Conservation (phyloP, 2,888 invertebrate species). For the Polietes domitor region DNA sequence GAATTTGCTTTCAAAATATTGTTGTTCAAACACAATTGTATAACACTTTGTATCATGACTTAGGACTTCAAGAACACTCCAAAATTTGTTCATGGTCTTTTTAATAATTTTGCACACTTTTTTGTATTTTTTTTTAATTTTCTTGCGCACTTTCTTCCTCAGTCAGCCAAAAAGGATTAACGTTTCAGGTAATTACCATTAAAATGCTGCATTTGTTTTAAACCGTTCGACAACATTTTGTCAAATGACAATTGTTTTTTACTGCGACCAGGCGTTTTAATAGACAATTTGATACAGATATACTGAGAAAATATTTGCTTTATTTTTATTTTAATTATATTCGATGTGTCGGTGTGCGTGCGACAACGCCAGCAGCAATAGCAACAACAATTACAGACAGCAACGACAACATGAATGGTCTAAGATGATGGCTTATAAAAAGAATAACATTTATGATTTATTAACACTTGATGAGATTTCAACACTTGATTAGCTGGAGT, state of each 20-base stretch:
- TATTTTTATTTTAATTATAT: slow-evolving; percentile 27
- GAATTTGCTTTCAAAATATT: no score
- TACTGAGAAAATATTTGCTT: slow-evolving; percentile 38
- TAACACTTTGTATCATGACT: no score
- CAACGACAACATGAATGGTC: not conserved
- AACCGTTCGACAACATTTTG: slow-evolving; percentile 36
- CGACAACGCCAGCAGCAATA: not conserved
- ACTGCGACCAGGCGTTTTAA: slow-evolving; percentile 16
- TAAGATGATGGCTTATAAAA: slow-evolving; percentile 16
- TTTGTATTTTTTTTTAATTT: not conserved
- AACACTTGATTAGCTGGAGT: slow-evolving; percentile 10
- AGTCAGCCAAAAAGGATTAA: not conserved
- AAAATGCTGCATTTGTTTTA: slow-evolving; percentile 40
- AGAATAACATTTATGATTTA: slow-evolving; percentile 35
- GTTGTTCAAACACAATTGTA: no score
- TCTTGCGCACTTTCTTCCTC: no score
- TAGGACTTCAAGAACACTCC: no score
- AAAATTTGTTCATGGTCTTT: not conserved
- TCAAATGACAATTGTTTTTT: slow-evolving; percentile 28
- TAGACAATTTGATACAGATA: slow-evolving; percentile 7
- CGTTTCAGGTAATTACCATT: slow-evolving; percentile 63
- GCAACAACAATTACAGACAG: no score
- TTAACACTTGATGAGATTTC: not conserved
- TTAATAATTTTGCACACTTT: not conserved
- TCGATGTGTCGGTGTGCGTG: not conserved